Base-by-base conservation (phyloP, 2,113 vertebrate genomes). In the Donacobius atricapilla region DNA sequence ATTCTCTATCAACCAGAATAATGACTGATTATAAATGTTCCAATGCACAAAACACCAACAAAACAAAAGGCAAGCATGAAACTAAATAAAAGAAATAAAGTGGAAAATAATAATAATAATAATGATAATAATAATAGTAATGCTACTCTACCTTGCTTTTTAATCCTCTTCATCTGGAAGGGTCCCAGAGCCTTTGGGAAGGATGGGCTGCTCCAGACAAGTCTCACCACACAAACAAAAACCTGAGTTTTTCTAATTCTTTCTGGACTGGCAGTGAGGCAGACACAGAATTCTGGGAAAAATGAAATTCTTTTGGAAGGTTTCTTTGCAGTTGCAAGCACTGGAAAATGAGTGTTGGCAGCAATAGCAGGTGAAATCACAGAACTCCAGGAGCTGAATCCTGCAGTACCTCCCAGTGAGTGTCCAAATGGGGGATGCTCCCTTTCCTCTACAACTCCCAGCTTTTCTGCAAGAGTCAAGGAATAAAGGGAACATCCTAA, bases 21-120 rank as follows among this genome's bases (percentile, higher is more conserved):
- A 96, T 96, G 91, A 94, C 83, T 92, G 88, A 96, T 94, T 97
- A 91, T 75, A 91, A 91, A 92, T 84, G 94, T 94, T 92, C 66
- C 65, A 63, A 78, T 0, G 2, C 86, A 88, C 54, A 81, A 96
- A 94, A 90, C 61, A 86, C 83, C 71, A 91, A 70, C 42, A 95
- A 91, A 94, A 84, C 61, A 84, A 95, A 85, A 80, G n/a, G 9
- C 24, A 91, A 91, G 68, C 33, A 4, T 90, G 85, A 96, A 94
- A 94, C 96, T 76, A 71, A 75, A 90, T 87, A 78, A 64, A 80
- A 77, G 75, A 83, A 86, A 78, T 61, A 87, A 87, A 65, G 80
- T 6, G 2, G 68, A 86, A 81, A 81, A 61, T 33, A 44, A 12
- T 33, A 31, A 30, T 22, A 45, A 47, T 16, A 30, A 35, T 13